A percentile compares a stretch with the other conserved stretches of the same genome.
phyloP scores from a whole-genome alignment of 2,113 vertebrate species.

The Rhodinocichla rosea region DNA sequence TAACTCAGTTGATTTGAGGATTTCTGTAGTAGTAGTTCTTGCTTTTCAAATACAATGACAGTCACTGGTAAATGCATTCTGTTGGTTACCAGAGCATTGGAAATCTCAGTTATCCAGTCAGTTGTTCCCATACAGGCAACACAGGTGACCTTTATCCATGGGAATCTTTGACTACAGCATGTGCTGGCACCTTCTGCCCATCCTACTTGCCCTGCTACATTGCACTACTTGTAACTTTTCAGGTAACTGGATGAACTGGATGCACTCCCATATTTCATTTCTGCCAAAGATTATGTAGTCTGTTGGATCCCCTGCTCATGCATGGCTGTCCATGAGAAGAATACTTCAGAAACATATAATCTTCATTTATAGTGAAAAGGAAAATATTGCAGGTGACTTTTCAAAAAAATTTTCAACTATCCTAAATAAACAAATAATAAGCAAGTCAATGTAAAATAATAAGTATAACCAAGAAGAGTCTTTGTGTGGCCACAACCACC shows the following conservation, averaged over 20 bases:
- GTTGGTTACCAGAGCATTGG: background rate
- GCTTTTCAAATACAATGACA: background rate
- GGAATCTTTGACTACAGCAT: background rate
- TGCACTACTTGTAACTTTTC: background rate
- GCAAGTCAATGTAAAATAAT: background rate
- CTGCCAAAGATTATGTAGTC: background rate
- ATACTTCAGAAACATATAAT: background rate
- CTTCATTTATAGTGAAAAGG: background rate
- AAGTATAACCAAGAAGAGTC: background rate
- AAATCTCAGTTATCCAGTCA: background rate
- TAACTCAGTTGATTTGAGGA: background rate
- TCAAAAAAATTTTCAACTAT: background rate
- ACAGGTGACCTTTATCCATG: too few species aligned
- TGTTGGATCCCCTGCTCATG: background rate
- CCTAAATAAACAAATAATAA: background rate
- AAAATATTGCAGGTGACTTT: background rate
- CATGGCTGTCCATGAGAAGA: background rate
- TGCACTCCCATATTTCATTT: background rate
- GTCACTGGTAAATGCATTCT: background rate
- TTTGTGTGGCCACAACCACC: background rate
- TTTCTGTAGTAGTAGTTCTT: background rate
- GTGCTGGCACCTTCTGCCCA: background rate
- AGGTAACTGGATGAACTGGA: background rate
- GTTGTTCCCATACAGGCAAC: background rate
- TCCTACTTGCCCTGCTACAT: accelerated